phyloP scores from a whole-genome alignment of 2,113 vertebrate species.

The Taurulus bubalis region DNA sequence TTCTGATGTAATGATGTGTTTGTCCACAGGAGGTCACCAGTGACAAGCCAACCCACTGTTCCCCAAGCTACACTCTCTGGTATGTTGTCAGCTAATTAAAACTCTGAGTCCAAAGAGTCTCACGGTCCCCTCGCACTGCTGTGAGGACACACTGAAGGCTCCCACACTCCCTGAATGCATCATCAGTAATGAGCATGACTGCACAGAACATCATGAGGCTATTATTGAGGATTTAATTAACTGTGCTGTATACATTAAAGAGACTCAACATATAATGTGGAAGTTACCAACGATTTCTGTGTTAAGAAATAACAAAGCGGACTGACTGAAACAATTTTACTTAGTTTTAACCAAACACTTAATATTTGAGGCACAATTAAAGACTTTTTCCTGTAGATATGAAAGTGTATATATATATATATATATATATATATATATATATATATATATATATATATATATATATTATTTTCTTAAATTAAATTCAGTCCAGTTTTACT shows the following conservation, averaged over 20 bases:
- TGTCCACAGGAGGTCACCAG: conserved; percentile 90
- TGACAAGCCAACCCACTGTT: conserved; percentile 89
- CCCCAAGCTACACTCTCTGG: conserved; percentile 94
- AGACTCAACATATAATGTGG: not conserved
- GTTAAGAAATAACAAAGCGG: not conserved
- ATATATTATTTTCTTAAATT: too few species aligned
- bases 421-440: too few species aligned
- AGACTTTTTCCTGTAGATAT: not conserved
- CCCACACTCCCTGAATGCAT: conserved; percentile 46
- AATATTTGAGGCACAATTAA: not conserved
- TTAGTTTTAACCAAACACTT: not conserved
- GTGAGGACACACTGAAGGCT: conserved; percentile 44
- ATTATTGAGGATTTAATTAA: conserved; percentile 24
- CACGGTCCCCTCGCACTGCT: conserved; percentile 26
- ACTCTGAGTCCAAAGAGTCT: conserved; percentile 48
- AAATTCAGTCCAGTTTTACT: not conserved
- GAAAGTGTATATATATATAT: not conserved
- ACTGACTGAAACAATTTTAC: not conserved
- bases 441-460: too few species aligned
- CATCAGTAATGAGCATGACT: conserved; percentile 28
- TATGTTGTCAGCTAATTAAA: conserved; percentile 81
- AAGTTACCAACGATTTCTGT: not conserved
- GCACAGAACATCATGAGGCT: conserved; percentile 16
- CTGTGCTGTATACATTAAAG: not conserved
- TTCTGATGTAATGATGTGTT: conserved; percentile 70